A percentile compares a stretch with the other conserved stretches of the same genome.
Conservation (phyloP, 2,888 invertebrate genomes). For the Tiliacea citrago region DNA sequence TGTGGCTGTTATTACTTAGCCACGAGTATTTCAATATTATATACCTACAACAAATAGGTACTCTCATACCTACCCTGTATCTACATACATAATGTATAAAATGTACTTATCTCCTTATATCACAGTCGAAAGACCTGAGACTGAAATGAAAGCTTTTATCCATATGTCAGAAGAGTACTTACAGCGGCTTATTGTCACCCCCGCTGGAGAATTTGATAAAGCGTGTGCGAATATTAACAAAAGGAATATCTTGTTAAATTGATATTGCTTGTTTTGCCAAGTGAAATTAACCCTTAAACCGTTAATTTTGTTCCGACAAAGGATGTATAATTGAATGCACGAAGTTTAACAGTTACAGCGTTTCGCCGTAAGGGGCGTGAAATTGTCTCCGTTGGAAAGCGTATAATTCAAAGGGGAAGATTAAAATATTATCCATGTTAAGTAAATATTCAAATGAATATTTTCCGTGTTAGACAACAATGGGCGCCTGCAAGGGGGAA, state of each 20-base stretch:
- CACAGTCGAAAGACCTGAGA: slow-evolving; percentile 88
- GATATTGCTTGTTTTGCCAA: slow-evolving; percentile 82
- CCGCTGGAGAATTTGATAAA: slow-evolving; percentile 91
- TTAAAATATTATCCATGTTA: slow-evolving; percentile 92
- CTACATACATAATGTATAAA: slow-evolving; percentile 31
- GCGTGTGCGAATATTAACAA: slow-evolving; percentile 91
- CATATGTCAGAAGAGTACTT: slow-evolving; percentile 91
- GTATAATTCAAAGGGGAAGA: slow-evolving; percentile 91
- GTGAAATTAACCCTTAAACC: slow-evolving; percentile 76
- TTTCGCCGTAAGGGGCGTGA: slow-evolving; percentile 84
- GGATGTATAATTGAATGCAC: slow-evolving; percentile 77
- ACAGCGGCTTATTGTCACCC: slow-evolving; percentile 91
- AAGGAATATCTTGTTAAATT: slow-evolving; percentile 91
- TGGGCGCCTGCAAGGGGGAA: slow-evolving; percentile 84
- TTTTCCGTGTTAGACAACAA: slow-evolving; percentile 91
- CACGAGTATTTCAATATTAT: no score
- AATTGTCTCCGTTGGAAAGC: slow-evolving; percentile 91
- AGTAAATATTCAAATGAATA: slow-evolving; percentile 92
- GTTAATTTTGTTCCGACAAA: slow-evolving; percentile 58
- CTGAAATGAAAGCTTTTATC: slow-evolving; percentile 91
- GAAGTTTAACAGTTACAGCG: slow-evolving; percentile 75
- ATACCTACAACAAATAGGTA: neutral
- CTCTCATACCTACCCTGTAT: slow-evolving; percentile 8
- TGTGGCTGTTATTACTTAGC: no score
- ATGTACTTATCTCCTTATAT: slow-evolving; percentile 73